Base-by-base conservation (phyloP, 2,888 invertebrate genomes). In the Polymixis flavicincta region DNA sequence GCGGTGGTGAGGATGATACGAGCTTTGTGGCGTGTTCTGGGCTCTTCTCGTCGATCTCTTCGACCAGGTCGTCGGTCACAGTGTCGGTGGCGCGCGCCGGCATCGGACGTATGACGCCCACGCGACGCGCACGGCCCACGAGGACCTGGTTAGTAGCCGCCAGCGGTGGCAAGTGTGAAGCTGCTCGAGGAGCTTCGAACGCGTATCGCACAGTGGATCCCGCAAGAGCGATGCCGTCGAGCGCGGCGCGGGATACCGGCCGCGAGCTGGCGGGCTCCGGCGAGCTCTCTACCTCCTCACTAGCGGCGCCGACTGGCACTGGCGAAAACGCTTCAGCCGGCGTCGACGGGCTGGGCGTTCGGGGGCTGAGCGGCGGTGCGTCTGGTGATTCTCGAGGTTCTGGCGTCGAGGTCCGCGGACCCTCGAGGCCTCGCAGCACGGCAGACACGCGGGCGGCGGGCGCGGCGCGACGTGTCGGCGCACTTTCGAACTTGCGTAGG, bases 401-500 rank as follows among this genome's bases (percentile, higher is more conserved):
- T n/a, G 94, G 93, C 80, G 96, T 93, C 28, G 93, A 91, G 69
- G 91, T 92, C 55, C 93, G 92, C 48, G 91, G 87, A 13, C 89
- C 90, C 82, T 94, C 95, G 32, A 94, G 91, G 3, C 94, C 94
- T 45, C 92, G 93, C 85, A 94, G 90, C 54, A 95, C 96, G 75
- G 95, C 94, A 13, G 93, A 92, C 14, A 94, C 93, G n/a, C 97
- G 93, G 85, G 97, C 93, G 25, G 96, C 91, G 87, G 97, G 97
- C 11, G 96, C 93, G 81, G 95, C 91, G 42, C 97, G 96, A 1
- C 97, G 96, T 85, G 97, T 95, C 19, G 97, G 97, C 1, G 97
- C 96, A 63, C 97, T 97, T 92, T 99, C 99, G 94, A 99, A 99
- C 90, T 98, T 98, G 90, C 98, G 97, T 81, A 98, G 97, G 22